Evolutionary conservation across 2,888 invertebrate genomes (phyloP).

Genomic region (Crioceris asparagi): DNA sequence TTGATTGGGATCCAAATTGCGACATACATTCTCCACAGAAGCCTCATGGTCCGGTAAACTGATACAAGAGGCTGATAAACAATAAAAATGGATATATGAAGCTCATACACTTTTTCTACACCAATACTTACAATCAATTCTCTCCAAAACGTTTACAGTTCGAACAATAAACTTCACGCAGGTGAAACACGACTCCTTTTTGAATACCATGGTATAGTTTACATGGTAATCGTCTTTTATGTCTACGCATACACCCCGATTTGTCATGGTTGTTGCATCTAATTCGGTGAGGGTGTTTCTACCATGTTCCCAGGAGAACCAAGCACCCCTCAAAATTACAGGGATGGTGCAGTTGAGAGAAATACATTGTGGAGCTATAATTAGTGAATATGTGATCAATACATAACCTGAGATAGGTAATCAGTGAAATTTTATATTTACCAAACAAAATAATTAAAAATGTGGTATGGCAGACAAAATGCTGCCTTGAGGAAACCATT

Average conservation of each 20-base stretch:
- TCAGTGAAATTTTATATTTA: no score
- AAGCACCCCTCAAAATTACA: slow-evolving; percentile 66
- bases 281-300: slow-evolving; percentile 73
- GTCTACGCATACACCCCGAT: slow-evolving; percentile 59
- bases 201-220: slow-evolving; percentile 79
- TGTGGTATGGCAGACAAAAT: no score
- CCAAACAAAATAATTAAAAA: no score
- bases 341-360: slow-evolving; percentile 57
- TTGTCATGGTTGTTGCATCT: slow-evolving; percentile 66
- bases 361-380: slow-evolving; percentile 15
- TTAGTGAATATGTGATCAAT: no score
- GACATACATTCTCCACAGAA: slow-evolving; percentile 66
- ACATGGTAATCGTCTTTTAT: slow-evolving; percentile 63
- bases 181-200: slow-evolving; percentile 60
- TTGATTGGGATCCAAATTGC: slow-evolving; percentile 62
- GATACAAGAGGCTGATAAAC: slow-evolving; percentile 56
- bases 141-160: slow-evolving; percentile 81
- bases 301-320: slow-evolving; percentile 88
- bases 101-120: no score
- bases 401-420: no score
- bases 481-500: no score
- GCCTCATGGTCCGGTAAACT: slow-evolving; percentile 54
- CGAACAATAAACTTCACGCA: slow-evolving; percentile 77
- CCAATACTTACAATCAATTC: slow-evolving; percentile 68
- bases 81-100: slow-evolving; percentile 7